Conservation (phyloP, 2,888 invertebrate genomes). For the Napeogenes sylphis region DNA sequence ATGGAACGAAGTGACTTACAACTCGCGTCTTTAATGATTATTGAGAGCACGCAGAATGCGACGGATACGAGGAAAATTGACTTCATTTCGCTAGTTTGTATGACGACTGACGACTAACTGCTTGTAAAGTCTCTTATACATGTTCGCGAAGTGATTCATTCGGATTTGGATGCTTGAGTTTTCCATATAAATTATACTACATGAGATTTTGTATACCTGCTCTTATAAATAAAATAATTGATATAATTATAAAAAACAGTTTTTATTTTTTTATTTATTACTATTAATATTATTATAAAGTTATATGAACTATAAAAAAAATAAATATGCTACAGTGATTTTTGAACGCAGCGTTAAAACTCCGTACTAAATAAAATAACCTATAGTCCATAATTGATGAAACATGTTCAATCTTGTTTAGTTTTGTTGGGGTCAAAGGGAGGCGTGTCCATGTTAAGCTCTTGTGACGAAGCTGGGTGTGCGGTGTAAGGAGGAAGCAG, state of each 20-base stretch:
- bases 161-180: too few species aligned
- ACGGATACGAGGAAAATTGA: conserved; percentile 11
- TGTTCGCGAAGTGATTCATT: not conserved
- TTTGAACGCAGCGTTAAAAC: too few species aligned
- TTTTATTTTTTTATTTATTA: too few species aligned
- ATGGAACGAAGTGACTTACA: conserved; percentile 9
- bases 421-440: conserved; percentile 57
- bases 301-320: too few species aligned
- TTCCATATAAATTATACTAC: too few species aligned
- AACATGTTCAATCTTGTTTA: not conserved
- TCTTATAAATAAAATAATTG: too few species aligned
- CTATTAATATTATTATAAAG: too few species aligned
- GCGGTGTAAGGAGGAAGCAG: conserved; percentile 54
- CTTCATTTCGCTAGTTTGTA: conserved; percentile 11
- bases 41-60: conserved; percentile 6
- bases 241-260: too few species aligned
- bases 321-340: too few species aligned
- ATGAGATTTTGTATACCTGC: too few species aligned
- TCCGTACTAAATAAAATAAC: too few species aligned
- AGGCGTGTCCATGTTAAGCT: conserved; percentile 67
- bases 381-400: too few species aligned
- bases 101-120: conserved; percentile 11
- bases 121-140: conserved; percentile 13
- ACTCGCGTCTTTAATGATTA: not conserved
- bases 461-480: conserved; percentile 76